Conservation (phyloP, 1,140 invertebrate species). For the Pinna nobilis region DNA sequence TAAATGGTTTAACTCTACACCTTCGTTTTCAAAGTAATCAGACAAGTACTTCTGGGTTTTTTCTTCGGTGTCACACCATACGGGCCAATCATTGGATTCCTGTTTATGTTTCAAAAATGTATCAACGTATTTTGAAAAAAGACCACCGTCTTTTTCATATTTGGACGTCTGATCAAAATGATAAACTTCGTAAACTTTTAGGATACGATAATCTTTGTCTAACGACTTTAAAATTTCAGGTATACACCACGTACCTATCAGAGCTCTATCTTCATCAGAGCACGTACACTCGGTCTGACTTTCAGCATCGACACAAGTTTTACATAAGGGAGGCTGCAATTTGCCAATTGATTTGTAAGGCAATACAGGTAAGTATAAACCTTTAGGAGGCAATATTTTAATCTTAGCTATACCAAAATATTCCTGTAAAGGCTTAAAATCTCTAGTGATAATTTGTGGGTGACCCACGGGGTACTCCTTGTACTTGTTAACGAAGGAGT, state of each 20-base stretch:
- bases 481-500: slow-evolving; percentile 27
- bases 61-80: slow-evolving; percentile 30
- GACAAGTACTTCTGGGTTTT: slow-evolving; percentile 61
- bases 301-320: slow-evolving; percentile 31
- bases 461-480: slow-evolving; percentile 26
- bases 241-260: slow-evolving; percentile 71
- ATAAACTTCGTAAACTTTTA: slow-evolving; percentile 70
- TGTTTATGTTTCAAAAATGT: slow-evolving; percentile 59
- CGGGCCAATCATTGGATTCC: slow-evolving; percentile 50
- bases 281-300: slow-evolving; percentile 8
- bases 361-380: slow-evolving; percentile 31
- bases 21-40: slow-evolving; percentile 66
- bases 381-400: slow-evolving; percentile 8
- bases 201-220: slow-evolving; percentile 66
- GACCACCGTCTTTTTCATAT: slow-evolving; percentile 25
- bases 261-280: slow-evolving; percentile 48
- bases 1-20: slow-evolving; percentile 63
- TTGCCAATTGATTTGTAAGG: slow-evolving; percentile 25
- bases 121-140: slow-evolving; percentile 52
- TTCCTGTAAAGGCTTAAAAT: slow-evolving; percentile 8
- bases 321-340: slow-evolving; percentile 35
- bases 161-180: slow-evolving; percentile 53
- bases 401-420: slow-evolving; percentile 31
- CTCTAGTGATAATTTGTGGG: slow-evolving; percentile 26
- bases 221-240: slow-evolving; percentile 70